Base-by-base conservation (phyloP, 2,888 invertebrate species). In the Oscheius sp. region DNA sequence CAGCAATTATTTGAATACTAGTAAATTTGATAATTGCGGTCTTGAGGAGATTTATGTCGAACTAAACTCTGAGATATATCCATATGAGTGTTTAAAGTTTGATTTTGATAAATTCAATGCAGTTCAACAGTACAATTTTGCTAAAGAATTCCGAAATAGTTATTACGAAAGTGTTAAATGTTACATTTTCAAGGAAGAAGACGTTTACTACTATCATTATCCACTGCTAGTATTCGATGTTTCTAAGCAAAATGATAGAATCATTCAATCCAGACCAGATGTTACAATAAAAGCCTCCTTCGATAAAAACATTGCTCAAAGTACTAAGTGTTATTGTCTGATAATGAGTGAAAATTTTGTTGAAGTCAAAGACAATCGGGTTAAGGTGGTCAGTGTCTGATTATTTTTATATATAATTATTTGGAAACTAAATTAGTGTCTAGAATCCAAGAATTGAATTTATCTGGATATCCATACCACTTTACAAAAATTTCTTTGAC, bases 161-260 rank as follows among this genome's bases (percentile, higher is more conserved):
- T 76, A 76, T 66, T 76, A 74, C 64, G 72, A 76, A 69, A 63
- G 65, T 46, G 61, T 61, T 4, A 77, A 76, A 48, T 76, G 77
- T 68, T 73, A 70, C 34, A 71, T 76, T 74, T 76, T 77, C 48
- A 74, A 78, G 70, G 77, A 76, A 69, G 75, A 75, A 75, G 75
- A 45, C 17, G 46, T 45, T 17, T 45, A 45, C 17, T 45, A 45
- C 17, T 45, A 45, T 45, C 74, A 78, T 65, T 78, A 78, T 57
- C 76, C 76, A 31, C 46, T 76, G 3, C 37, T 76, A 68, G 76
- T 74, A 57, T 69, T 76, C 69, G 75, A 76, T 77, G 76, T 76
- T 4, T 76, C 75, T 34, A 76, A 77, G 65, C 72, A 76, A 48
- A 76, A 76, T 76, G 75, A 77, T 76, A 76, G 76, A 73, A 73